Conservation (phyloP, 2,113 vertebrate species). For the Ahaetulla prasina region DNA sequence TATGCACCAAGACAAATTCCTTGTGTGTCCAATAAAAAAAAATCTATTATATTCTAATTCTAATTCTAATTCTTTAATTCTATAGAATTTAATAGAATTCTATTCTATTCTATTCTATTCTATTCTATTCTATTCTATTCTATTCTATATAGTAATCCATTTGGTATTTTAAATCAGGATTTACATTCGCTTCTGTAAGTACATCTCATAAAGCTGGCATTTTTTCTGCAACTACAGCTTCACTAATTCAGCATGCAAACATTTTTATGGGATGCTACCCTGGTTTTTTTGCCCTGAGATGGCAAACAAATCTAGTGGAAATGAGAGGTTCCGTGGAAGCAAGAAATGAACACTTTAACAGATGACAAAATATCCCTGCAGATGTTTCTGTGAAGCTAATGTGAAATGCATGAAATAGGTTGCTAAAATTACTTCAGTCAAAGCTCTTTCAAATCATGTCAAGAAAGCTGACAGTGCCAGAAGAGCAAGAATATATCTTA, state of each 20-base stretch:
- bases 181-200: not conserved
- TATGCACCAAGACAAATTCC: too few species aligned
- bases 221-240: not conserved
- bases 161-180: not conserved
- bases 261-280: not conserved
- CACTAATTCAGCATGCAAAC: not conserved
- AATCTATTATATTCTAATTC: too few species aligned
- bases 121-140: too few species aligned
- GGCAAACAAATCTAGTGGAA: not conserved
- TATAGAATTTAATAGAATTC: too few species aligned
- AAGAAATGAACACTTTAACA: constrained; percentile 21
- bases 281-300: not conserved
- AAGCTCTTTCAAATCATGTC: constrained; percentile 43
- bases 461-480: constrained; percentile 37
- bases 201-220: not conserved
- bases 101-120: too few species aligned
- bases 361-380: constrained; percentile 55
- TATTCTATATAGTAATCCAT: not conserved
- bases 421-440: constrained; percentile 52
- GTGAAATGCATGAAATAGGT: constrained; percentile 52
- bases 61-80: too few species aligned
- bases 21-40: too few species aligned
- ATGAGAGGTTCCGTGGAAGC: not conserved
- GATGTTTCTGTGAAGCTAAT: constrained; percentile 49
- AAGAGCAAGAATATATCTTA: constrained; percentile 41